phyloP scores from a whole-genome alignment of 1,140 invertebrate species.

The Cydia pomonella region DNA sequence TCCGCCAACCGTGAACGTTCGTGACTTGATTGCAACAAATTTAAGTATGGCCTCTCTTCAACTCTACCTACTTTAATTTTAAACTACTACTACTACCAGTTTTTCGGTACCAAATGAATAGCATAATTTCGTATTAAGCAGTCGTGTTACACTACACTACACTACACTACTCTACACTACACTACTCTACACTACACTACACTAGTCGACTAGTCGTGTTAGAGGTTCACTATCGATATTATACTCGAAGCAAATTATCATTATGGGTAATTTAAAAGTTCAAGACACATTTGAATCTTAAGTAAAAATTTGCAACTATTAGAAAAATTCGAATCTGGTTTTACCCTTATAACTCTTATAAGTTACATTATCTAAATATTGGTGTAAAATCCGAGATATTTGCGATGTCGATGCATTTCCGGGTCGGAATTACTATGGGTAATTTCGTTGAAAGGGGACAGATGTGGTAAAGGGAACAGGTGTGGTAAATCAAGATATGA shows the following conservation, averaged over 20 bases:
- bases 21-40: conserved; percentile 54
- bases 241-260: too few species aligned
- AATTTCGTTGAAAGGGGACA: conserved; percentile 71
- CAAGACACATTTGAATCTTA: too few species aligned
- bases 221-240: too few species aligned
- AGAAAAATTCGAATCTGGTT: too few species aligned
- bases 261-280: too few species aligned
- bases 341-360: background rate
- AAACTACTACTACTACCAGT: background rate
- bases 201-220: too few species aligned
- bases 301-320: too few species aligned
- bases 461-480: too few species aligned
- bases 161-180: too few species aligned
- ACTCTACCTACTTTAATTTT: conserved; percentile 22
- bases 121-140: too few species aligned
- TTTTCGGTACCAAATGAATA: background rate
- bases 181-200: too few species aligned
- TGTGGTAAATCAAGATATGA: conserved; percentile 25
- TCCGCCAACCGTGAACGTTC: conserved; percentile 44
- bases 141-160: too few species aligned
- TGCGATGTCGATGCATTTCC: conserved; percentile 76
- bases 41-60: conserved; percentile 53
- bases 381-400: conserved; percentile 66
- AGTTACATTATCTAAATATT: conserved; percentile 39
- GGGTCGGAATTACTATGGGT: conserved; percentile 73